These are phyloP conservation scores for Malacosoma neustria DNA, from an alignment of 2,888 invertebrate species.

Conservation along the genomic window DNA sequence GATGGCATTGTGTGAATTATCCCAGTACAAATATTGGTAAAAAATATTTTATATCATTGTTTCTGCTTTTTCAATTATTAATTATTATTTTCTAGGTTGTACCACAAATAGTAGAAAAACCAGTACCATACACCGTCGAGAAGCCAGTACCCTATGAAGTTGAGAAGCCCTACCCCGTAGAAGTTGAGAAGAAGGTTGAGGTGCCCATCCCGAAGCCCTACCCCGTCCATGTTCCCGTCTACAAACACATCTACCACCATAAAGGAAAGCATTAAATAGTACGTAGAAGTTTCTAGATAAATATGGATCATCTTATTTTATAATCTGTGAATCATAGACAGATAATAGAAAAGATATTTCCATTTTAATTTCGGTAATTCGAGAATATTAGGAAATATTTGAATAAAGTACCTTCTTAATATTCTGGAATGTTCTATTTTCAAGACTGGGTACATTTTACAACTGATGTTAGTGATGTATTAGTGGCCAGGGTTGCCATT, in stretches of 20 bases:
- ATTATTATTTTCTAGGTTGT: constrained; percentile 60
- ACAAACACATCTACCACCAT: constrained; percentile 83
- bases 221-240: constrained; percentile 83
- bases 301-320: constrained; percentile 5
- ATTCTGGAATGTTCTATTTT: neutral
- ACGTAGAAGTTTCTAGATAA: neutral
- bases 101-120: constrained; percentile 81
- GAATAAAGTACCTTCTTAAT: too few relatives aligned
- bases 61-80: too few relatives aligned
- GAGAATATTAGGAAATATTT: neutral
- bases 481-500: constrained; percentile 28
- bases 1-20: too few relatives aligned
- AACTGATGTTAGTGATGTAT: constrained; percentile 9
- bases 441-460: neutral
- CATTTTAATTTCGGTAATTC: too few relatives aligned
- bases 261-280: constrained; percentile 62
- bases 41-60: too few relatives aligned
- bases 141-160: constrained; percentile 82
- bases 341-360: neutral
- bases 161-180: constrained; percentile 84
- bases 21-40: too few relatives aligned
- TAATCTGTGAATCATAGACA: too few relatives aligned
- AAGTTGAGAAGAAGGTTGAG: constrained; percentile 83
- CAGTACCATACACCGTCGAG: constrained; percentile 83
- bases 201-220: constrained; percentile 82